These are phyloP conservation scores for Limnephilus lunatus DNA, from an alignment of 2,888 invertebrate species.

Conservation along the genomic window DNA sequence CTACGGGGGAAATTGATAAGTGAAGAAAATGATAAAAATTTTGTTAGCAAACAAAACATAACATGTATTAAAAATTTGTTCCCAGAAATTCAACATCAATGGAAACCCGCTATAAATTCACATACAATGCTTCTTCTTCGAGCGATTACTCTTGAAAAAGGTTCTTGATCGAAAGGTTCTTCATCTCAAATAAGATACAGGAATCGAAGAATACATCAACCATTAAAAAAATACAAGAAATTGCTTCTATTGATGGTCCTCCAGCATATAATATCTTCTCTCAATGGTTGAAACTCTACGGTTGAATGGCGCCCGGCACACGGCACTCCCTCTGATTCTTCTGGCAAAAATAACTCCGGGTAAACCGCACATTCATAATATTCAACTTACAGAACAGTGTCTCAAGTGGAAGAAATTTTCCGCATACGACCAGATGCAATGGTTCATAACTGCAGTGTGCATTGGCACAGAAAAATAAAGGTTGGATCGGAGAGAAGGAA, in stretches of 20 bases:
- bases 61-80: too few relatives aligned
- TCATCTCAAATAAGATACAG: not conserved
- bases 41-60: too few relatives aligned
- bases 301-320: constrained; percentile 43
- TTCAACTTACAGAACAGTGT: not conserved
- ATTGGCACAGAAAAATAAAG: not conserved
- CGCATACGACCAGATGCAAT: constrained; percentile 12
- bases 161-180: too few relatives aligned
- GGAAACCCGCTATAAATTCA: not conserved
- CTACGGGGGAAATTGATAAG: too few relatives aligned
- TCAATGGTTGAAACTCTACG: too few relatives aligned
- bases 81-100: not conserved
- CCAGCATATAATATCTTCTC: not conserved
- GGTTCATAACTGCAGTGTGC: constrained; percentile 6
- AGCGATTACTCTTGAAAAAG: too few relatives aligned
- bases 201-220: not conserved
- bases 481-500: not conserved
- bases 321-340: not conserved
- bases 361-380: constrained; percentile 7
- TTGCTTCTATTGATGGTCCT: not conserved
- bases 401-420: constrained; percentile 30
- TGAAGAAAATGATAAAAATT: too few relatives aligned
- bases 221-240: not conserved
- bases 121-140: not conserved
- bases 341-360: constrained; percentile 10